phyloP scores from a whole-genome alignment of 1,140 invertebrate genomes.

The Adoxophyes honmai region DNA sequence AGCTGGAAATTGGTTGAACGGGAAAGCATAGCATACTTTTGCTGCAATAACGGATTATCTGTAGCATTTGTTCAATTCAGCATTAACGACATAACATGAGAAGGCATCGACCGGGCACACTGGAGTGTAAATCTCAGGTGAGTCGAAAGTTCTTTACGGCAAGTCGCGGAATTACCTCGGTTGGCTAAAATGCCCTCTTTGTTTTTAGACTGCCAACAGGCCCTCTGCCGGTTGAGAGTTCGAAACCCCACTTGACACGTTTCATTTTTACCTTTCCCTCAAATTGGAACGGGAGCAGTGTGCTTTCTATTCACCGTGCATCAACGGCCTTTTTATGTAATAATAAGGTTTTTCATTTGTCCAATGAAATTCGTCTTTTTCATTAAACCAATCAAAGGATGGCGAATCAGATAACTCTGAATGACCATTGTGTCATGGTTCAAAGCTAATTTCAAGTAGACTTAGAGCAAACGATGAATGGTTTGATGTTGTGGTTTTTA shows the following conservation, averaged over 20 bases:
- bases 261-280: constrained; percentile 61
- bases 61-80: neutral
- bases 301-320: constrained; percentile 35
- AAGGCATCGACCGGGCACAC: neutral
- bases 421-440: too few relatives aligned
- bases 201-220: constrained; percentile 56
- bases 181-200: constrained; percentile 49
- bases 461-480: too few relatives aligned
- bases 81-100: neutral
- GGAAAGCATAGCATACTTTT: too few relatives aligned
- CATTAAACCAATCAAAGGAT: too few relatives aligned
- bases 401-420: too few relatives aligned
- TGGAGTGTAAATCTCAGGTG: constrained; percentile 35
- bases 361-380: too few relatives aligned
- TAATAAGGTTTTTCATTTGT: constrained; percentile 25
- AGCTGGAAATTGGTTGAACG: too few relatives aligned
- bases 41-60: neutral
- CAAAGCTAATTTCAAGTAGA: too few relatives aligned
- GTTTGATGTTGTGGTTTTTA: too few relatives aligned
- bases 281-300: constrained; percentile 53
- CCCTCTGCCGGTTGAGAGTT: constrained; percentile 41
- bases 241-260: constrained; percentile 65
- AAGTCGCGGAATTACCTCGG: constrained; percentile 27
- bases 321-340: constrained; percentile 38
- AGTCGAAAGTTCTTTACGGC: constrained; percentile 41